Evolutionary conservation across 2,888 invertebrate genomes (phyloP), one percentile per base, ranked within the genome.

Genomic region (Pristionchus exspectatus): DNA sequence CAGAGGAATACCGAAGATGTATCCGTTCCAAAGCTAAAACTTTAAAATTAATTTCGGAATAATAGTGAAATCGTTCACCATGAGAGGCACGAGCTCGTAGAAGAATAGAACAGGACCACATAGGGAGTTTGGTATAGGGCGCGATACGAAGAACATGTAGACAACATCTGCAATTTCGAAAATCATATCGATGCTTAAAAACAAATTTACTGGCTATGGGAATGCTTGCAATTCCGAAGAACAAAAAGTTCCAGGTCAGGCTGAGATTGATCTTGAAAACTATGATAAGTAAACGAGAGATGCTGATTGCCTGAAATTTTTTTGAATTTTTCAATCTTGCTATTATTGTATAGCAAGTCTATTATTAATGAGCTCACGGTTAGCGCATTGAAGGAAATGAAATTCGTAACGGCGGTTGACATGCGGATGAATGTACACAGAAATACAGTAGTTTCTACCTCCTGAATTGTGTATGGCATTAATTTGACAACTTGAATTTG

Each of bases 71-170:
- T 16, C 84, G 1, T 16, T 21, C 4, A 59, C 84, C 16, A 85
- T n/a, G 12, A 33, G 18, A 0, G 84, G 84, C 4, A 30, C 59
- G 21, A 63, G 59, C 27, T 85, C 59, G 33, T 85, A 85, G n/a
- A 30, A 59, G 59, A 85, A 85, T 18, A 85, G 84, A 21, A 85
- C 30, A 21, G 84, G 84, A 27, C 59, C 84, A 24, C 84, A 85
- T 0, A 85, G 33, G 2, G 27, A 7, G 38, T 85, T 85, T 0
- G 21, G 33, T 24, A 33, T 33, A 0, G 84, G 84, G 12, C 30
- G 30, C 21, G 84, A 30, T 18, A 38, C 84, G 30, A 63, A 59
- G 59, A 85, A 63, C 84, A 85, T 85, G 84, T 85, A 85, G 0
- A 59, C 33, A 33, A 85, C n/a, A 14, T 81, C 50, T 10, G 50